Evolutionary conservation across 2,797 vertebrate genomes (phyloP), one percentile per base, ranked within the genome.

Genomic region (Rhinella marina): DNA sequence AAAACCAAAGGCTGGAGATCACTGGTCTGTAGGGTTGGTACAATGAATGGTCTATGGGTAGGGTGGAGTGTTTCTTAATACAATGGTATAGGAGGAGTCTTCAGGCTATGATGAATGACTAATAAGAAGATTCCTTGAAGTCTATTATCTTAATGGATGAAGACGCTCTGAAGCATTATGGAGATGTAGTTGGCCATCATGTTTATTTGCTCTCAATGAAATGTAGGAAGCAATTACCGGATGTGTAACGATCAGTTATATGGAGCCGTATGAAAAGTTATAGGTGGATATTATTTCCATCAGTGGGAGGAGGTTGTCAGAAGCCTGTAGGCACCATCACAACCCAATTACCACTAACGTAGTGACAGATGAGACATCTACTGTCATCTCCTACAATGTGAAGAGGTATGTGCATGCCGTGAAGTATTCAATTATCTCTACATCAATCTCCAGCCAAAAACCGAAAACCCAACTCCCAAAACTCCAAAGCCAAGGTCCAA

Each of bases 221-320:
- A 84, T 84, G n/a, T 50, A 84, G 32, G 29, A 50, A 27, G 72
- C 56, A 61, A 77, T 76, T 85, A 84, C 72, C 50, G 19, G 29
- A 76, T 64, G 62, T 32, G 56, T 85, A 86, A 86, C 48, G 62
- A 79, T n/a, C 75, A 41, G 57, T 56, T 87, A 78, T 79, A 79
- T 84, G 61, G 75, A 84, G 87, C 50, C n/a, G 79, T 79, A 52
- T 64, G 81, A 79, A 82, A 72, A 23, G 77, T 75, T 82, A 81
- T 61, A 59, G 77, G 48, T 73, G 48, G 79, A 41, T 62, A 81
- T 76, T 17, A 72, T 72, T 72, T 32, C 23, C 70, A 19, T 17
- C 13, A 62, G 70, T 76, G 56, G 70, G 70, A 76, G 70, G 70
- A 85, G 50, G 32, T 50, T 76, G 72, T 77, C 72, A 62, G 27